phyloP scores from a whole-genome alignment of 2,888 invertebrate species.

The Erynnis tages region DNA sequence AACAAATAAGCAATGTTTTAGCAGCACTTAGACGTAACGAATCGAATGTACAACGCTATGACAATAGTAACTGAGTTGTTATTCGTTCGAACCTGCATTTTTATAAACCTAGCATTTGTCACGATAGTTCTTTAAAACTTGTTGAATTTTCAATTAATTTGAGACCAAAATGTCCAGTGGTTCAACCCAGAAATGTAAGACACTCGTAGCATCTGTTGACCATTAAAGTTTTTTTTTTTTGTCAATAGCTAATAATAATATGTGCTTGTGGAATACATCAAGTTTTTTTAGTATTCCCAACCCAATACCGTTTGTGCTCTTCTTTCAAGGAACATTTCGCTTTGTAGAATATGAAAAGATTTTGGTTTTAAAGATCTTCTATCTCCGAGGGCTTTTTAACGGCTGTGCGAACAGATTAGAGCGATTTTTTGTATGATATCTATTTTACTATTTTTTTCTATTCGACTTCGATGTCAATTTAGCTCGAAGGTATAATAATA shows the following conservation, averaged over 20 bases:
- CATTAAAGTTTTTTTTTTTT: too few relatives aligned
- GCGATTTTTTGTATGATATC: conserved; percentile 17
- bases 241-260: too few relatives aligned
- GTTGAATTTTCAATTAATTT: too few relatives aligned
- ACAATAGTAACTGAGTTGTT: not conserved
- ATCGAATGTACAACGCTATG: conserved; percentile 2
- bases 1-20: too few relatives aligned
- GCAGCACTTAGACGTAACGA: not conserved
- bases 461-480: not conserved
- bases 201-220: too few relatives aligned
- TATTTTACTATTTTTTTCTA: conserved; percentile 17
- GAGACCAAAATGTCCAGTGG: too few relatives aligned
- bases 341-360: not conserved
- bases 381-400: conserved; percentile 6
- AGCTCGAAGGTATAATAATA: not conserved
- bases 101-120: conserved; percentile 2
- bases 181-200: too few relatives aligned
- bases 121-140: not conserved
- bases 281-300: too few relatives aligned
- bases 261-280: too few relatives aligned
- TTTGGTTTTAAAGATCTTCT: not conserved
- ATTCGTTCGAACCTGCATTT: not conserved
- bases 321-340: too few relatives aligned
- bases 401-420: conserved; percentile 20
- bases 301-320: too few relatives aligned